Evolutionary conservation across 2,797 vertebrate genomes (phyloP).

Genomic region (Hafferia zeledoni): DNA sequence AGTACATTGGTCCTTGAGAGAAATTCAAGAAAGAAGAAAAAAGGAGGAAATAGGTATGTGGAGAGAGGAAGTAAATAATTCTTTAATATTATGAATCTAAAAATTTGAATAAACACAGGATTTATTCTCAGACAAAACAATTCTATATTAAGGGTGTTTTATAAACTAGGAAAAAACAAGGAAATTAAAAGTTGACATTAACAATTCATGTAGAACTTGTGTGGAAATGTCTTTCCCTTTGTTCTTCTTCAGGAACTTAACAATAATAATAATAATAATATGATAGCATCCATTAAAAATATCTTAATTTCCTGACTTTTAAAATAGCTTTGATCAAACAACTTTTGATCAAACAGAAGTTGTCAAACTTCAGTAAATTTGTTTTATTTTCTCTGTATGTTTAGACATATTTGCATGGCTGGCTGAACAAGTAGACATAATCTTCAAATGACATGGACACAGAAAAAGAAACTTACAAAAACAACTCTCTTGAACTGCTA

Average conservation of each 20-base stretch:
- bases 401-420: not conserved
- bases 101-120: not conserved
- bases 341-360: not conserved
- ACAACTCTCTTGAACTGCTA: not conserved
- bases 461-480: not conserved
- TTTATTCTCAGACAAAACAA: constrained; percentile 28
- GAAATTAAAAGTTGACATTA: not conserved
- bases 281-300: not conserved
- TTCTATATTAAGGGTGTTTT: not conserved
- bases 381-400: not conserved
- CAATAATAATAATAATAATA: not conserved
- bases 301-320: not conserved
- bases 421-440: not conserved
- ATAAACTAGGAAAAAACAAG: not conserved
- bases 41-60: not conserved
- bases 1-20: not conserved
- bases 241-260: not conserved
- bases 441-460: not conserved
- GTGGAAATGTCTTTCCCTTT: constrained; percentile 10
- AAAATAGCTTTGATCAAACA: not conserved
- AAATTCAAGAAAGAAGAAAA: not conserved
- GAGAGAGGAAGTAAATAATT: not conserved
- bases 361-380: not conserved
- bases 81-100: not conserved
- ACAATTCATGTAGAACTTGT: not conserved